A percentile compares a stretch with the other conserved stretches of the same genome.
Evolutionary conservation across 1,140 invertebrate species (phyloP).

Genomic region (Sycobia sp.): DNA sequence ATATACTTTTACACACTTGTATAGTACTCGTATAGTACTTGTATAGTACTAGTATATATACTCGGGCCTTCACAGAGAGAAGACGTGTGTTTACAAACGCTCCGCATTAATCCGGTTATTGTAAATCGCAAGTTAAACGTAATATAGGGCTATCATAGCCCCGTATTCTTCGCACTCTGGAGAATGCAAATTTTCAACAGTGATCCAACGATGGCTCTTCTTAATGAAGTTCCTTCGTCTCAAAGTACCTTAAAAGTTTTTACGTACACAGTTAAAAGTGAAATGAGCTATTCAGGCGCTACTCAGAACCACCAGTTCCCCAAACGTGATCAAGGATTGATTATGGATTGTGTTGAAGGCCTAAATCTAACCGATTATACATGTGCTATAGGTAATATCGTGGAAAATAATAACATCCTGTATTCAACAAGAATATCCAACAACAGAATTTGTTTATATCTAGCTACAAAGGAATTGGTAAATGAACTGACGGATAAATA

Average conservation of each 20-base stretch:
- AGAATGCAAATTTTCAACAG: background rate
- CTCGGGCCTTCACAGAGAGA: background rate
- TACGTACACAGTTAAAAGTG: background rate
- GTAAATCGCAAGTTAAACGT: background rate
- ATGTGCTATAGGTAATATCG: background rate
- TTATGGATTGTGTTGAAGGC: background rate
- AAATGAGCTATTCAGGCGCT: background rate
- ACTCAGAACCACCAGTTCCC: background rate
- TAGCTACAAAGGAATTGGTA: too few species aligned
- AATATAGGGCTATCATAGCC: background rate
- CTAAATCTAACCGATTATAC: background rate
- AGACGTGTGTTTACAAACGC: constrained; percentile 1
- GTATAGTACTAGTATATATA: too few species aligned
- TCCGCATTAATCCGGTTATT: background rate
- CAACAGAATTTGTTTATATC: too few species aligned
- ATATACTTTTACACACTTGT: too few species aligned
- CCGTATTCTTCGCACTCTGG: background rate
- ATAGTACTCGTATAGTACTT: too few species aligned
- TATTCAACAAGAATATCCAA: background rate
- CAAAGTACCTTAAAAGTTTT: background rate
- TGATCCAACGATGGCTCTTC: background rate
- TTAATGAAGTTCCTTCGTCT: background rate
- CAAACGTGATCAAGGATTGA: background rate
- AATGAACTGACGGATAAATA: too few species aligned
- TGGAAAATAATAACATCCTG: background rate